Evolutionary conservation across 2,888 invertebrate genomes (phyloP).

Genomic region (Craniophora ligustri): DNA sequence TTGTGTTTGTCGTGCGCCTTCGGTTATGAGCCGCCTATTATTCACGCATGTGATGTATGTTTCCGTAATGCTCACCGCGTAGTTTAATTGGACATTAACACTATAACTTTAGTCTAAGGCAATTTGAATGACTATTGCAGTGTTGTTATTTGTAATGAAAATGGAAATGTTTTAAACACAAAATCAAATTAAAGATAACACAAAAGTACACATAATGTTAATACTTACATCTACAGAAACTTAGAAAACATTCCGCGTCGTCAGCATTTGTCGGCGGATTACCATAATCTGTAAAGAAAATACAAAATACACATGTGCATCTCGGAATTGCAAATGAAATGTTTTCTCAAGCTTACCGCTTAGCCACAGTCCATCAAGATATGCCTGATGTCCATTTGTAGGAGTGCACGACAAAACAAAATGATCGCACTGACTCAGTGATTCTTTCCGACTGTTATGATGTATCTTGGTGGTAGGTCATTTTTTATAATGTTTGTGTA

Average conservation of each 20-base stretch:
- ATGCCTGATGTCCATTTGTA: slow-evolving; percentile 63
- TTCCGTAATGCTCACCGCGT: not conserved
- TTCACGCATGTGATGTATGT: not conserved
- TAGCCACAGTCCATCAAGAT: slow-evolving; percentile 69
- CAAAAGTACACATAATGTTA: not conserved
- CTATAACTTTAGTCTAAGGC: too few species aligned
- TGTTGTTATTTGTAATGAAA: too few species aligned
- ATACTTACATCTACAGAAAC: not conserved
- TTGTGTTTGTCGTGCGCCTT: not conserved
- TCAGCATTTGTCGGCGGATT: slow-evolving; percentile 36
- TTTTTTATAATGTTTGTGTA: slow-evolving; percentile 6
- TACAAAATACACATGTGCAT: slow-evolving; percentile 50
- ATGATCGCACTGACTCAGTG: slow-evolving; percentile 51
- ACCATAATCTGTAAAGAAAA: slow-evolving; percentile 45
- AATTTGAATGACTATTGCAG: too few species aligned
- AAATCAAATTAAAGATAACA: not conserved
- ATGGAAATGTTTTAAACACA: too few species aligned
- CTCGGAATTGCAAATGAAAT: slow-evolving; percentile 71
- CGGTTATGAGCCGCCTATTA: not conserved
- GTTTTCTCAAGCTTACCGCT: slow-evolving; percentile 72
- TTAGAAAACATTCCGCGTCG: slow-evolving; percentile 11
- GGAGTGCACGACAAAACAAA: slow-evolving; percentile 60
- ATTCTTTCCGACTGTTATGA: slow-evolving; percentile 32
- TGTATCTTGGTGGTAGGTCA: slow-evolving; percentile 19
- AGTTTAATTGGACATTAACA: not conserved